phyloP scores from a whole-genome alignment of 2,888 invertebrate genomes.

The Antheraea assamensis region DNA sequence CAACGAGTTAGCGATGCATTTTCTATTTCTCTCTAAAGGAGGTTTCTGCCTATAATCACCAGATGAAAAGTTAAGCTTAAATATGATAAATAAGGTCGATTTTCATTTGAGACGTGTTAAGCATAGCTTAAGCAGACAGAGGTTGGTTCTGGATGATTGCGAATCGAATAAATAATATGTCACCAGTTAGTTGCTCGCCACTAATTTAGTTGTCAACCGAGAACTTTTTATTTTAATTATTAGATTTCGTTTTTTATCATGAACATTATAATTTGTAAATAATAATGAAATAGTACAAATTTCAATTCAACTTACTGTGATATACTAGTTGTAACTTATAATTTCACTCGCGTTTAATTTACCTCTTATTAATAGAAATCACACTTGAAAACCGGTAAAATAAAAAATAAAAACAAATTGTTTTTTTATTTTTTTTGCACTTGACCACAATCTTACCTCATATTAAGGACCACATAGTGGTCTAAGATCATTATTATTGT shows the following conservation, averaged over 20 bases:
- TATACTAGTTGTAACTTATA: too few relatives aligned
- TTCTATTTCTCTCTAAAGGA: background rate
- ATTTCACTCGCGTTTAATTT: too few relatives aligned
- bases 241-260: background rate
- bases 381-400: too few relatives aligned
- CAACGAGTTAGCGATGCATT: constrained; percentile 23
- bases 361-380: too few relatives aligned
- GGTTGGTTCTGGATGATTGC: constrained; percentile 55
- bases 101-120: constrained; percentile 24
- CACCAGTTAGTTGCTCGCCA: constrained; percentile 35
- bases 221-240: constrained; percentile 30
- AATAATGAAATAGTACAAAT: background rate
- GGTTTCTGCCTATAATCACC: background rate
- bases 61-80: constrained; percentile 13
- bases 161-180: constrained; percentile 50
- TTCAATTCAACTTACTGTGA: background rate
- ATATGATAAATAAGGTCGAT: constrained; percentile 20
- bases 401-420: too few relatives aligned
- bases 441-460: too few relatives aligned
- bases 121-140: constrained; percentile 37
- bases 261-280: background rate
- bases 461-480: too few relatives aligned
- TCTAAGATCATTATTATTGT: too few relatives aligned
- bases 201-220: constrained; percentile 57
- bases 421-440: too few relatives aligned